These are phyloP conservation scores for Celastrina argiolus DNA, from an alignment of 2,888 invertebrate genomes.

Conservation along the genomic window DNA sequence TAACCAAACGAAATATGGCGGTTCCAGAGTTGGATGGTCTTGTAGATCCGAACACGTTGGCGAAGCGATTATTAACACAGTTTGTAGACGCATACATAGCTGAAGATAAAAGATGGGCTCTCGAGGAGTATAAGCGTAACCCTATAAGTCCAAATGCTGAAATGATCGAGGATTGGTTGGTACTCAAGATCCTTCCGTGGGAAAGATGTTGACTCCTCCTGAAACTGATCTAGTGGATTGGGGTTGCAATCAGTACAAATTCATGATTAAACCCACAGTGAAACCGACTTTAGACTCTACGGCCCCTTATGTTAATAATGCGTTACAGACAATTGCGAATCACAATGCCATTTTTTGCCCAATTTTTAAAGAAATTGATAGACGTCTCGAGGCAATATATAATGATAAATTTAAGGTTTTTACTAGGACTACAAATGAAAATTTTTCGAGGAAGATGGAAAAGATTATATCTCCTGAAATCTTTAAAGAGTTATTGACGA, in stretches of 20 bases:
- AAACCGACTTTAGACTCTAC: neutral
- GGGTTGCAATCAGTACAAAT: neutral
- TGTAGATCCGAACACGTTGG: neutral
- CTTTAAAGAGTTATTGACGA: too few relatives aligned
- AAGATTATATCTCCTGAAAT: too few relatives aligned
- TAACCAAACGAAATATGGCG: neutral
- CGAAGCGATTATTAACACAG: neutral
- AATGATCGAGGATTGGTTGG: neutral
- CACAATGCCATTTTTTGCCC: neutral
- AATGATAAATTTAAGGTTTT: neutral
- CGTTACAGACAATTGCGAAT: neutral
- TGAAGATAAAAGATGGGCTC: neutral
- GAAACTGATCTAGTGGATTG: neutral
- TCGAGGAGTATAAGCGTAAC: neutral
- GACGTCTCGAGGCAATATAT: neutral
- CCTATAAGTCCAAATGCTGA: neutral
- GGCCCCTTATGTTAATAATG: neutral
- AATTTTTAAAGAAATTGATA: neutral
- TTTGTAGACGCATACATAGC: neutral
- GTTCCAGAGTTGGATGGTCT: neutral
- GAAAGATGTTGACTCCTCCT: neutral
- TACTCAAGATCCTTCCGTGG: neutral
- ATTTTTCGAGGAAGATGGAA: neutral
- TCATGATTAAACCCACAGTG: neutral
- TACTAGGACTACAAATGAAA: neutral